Evolutionary conservation across 2,888 invertebrate genomes (phyloP).

Genomic region (Oligia fasciuncula): DNA sequence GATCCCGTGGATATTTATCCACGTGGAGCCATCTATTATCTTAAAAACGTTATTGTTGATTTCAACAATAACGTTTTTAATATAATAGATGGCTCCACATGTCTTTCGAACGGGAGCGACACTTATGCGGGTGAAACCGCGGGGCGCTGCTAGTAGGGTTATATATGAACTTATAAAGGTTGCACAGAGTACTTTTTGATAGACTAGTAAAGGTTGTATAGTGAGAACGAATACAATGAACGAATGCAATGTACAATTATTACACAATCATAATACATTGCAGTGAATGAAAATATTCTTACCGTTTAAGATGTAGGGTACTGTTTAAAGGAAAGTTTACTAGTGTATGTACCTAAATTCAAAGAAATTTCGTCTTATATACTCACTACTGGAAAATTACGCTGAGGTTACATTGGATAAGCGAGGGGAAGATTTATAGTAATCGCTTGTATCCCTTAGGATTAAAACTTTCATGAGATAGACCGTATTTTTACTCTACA

Average conservation of each 20-base stretch:
- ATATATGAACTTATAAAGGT: not conserved
- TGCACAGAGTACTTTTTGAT: too few relatives aligned
- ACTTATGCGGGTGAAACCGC: too few relatives aligned
- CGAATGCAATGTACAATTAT: too few relatives aligned
- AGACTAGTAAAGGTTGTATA: too few relatives aligned
- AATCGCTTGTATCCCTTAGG: not conserved
- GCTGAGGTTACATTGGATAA: constrained; percentile 50
- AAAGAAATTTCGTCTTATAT: constrained; percentile 69
- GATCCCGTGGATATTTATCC: too few relatives aligned
- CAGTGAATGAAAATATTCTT: constrained; percentile 43
- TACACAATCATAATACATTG: not conserved
- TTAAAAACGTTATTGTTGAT: too few relatives aligned
- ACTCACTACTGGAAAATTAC: constrained; percentile 49
- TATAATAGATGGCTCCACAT: too few relatives aligned
- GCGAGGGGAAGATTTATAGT: constrained; percentile 46
- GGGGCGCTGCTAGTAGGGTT: not conserved
- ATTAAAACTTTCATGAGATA: not conserved
- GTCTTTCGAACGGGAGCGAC: too few relatives aligned
- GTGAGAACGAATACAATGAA: too few relatives aligned
- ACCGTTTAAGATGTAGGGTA: constrained; percentile 56
- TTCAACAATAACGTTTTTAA: too few relatives aligned
- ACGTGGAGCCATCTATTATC: too few relatives aligned
- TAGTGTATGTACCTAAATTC: constrained; percentile 67
- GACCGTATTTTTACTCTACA: not conserved
- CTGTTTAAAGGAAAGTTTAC: constrained; percentile 55